Evolutionary conservation across 2,113 vertebrate genomes (phyloP), one percentile per base, ranked within the genome.

Genomic region (Malurus elegans): DNA sequence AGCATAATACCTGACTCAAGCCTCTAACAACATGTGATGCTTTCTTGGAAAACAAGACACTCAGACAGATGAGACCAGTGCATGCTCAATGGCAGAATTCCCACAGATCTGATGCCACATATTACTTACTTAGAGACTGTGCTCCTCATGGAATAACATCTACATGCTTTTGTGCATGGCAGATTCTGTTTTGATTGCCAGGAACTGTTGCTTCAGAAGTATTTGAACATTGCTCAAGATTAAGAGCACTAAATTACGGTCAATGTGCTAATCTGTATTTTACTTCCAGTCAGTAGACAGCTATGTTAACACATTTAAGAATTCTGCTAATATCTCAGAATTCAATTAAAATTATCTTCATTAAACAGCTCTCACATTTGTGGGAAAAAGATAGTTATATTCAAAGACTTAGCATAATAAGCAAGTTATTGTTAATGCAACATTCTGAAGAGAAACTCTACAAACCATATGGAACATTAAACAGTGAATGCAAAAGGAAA

Each of bases 111-210:
- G 0, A 70, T 1, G 0, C 50, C 58, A 88, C 23, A 4, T 28
- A 53, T 5, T 86, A 38, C 42, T 86, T 51, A 60, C 61, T 69
- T 14, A 18, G 36, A 89, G 84, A 62, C 65, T 58, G 14, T 9
- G 2, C 19, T 91, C 44, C 69, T 86, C 80, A 61, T 82, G 92
- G 69, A 87, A 82, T 79, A 88, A 34, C 21, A 78, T 83, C 79
- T 92, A 74, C 64, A n/a, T 93, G 54, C 80, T 89, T 95, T 81
- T 87, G 58, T 87, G 91, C 75, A 92, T 80, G 53, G 44, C 11
- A 82, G 73, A 92, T 61, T 81, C 48, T 56, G 18, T 47, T 90
- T 73, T 69, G 45, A 85, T 47, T 89, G 70, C 57, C 57, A 88
- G 56, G 50, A 92, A 84, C 65, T 34, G 25, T 21, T 89, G 40